Evolutionary conservation across 2,113 vertebrate species (phyloP).

Genomic region (Corythornis vintsioides): DNA sequence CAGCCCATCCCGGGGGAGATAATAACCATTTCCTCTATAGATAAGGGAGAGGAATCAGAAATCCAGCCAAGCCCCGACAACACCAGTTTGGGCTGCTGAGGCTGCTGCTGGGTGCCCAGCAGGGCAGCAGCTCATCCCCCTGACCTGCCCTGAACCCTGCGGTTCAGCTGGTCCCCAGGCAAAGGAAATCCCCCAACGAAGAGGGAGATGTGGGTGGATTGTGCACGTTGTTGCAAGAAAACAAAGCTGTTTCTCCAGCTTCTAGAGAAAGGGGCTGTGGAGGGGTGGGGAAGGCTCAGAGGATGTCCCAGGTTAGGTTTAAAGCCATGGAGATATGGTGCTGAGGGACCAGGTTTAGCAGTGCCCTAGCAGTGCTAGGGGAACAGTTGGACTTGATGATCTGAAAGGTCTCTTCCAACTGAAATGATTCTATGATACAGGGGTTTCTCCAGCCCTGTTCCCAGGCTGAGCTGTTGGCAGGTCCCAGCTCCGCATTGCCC

Average conservation of each 20-base stretch:
- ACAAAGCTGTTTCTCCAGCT: not conserved
- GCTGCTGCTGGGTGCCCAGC: not conserved
- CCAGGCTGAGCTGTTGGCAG: not conserved
- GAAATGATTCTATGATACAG: rapidly evolving
- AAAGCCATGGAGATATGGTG: not conserved
- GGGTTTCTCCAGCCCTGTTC: not conserved
- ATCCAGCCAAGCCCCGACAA: not conserved
- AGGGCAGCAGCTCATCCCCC: not conserved
- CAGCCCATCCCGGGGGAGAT: not conserved
- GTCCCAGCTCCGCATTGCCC: not conserved
- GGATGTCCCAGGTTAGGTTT: not conserved
- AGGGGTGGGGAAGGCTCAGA: not conserved
- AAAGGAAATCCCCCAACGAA: not conserved
- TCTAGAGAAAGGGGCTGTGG: not conserved
- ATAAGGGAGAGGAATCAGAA: not conserved
- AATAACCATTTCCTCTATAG: not conserved
- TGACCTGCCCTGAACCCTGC: rapidly evolving
- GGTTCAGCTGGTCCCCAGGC: constrained; percentile 14
- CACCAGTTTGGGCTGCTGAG: not conserved
- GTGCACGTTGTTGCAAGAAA: not conserved
- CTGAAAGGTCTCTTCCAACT: not conserved
- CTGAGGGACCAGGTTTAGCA: not conserved
- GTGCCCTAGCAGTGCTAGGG: not conserved
- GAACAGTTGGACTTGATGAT: not conserved
- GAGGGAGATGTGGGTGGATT: not conserved